Evolutionary conservation across 2,888 invertebrate species (phyloP).

Genomic region (Hydrotaea cyrtoneurina): DNA sequence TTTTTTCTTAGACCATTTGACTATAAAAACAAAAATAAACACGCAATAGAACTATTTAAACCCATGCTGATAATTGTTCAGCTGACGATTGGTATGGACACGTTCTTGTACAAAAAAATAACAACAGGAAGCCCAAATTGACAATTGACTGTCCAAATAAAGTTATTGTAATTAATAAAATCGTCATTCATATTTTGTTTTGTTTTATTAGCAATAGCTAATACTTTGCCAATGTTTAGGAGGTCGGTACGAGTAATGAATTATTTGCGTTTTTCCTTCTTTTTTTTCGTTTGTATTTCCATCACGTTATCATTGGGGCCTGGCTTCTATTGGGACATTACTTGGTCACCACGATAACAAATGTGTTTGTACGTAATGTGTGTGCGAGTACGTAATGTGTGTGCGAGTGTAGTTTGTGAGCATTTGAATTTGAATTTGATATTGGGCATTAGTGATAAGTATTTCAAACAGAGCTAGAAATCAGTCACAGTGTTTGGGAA

Average conservation of each 20-base stretch:
- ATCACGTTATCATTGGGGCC: constrained; percentile 13
- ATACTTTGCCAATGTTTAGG: background rate
- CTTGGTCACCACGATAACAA: background rate
- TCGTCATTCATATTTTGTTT: constrained; percentile 22
- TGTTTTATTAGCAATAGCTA: background rate
- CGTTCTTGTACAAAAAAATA: too few relatives aligned
- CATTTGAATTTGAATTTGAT: background rate
- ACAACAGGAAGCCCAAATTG: too few relatives aligned
- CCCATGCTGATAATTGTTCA: too few relatives aligned
- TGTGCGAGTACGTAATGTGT: background rate
- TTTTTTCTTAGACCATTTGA: too few relatives aligned
- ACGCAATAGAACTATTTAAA: constrained; percentile 50
- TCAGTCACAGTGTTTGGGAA: background rate
- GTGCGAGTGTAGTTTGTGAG: too few relatives aligned
- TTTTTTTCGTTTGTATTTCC: background rate
- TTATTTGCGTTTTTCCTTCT: too few relatives aligned
- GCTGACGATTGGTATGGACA: background rate
- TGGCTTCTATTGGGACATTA: background rate
- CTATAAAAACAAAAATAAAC: constrained; percentile 14
- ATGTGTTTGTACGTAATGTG: background rate
- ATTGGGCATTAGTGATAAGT: background rate
- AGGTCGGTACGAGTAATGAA: too few relatives aligned
- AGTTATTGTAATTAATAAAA: constrained; percentile 34
- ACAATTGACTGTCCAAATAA: constrained; percentile 18
- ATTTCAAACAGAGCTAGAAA: background rate